Base-by-base conservation (phyloP, 2,888 invertebrate species). In the Maniola hyperantus region DNA sequence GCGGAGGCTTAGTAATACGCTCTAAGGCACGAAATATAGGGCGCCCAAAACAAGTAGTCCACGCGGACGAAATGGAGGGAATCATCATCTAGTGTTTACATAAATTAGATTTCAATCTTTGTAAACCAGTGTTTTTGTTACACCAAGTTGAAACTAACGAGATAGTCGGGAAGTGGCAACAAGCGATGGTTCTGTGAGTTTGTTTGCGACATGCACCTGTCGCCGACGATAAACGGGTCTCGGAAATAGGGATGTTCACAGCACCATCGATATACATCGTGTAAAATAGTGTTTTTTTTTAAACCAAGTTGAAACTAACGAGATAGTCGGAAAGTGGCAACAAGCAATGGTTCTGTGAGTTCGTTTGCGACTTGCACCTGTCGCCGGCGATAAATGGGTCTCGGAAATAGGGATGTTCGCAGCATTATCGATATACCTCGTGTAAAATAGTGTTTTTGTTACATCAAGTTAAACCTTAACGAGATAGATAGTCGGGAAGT, bases 151-250 rank as follows among this genome's bases (percentile, higher is more conserved):
- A 57, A 54, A 36, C 36, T 34, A 42, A 66, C 51, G 61, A 55
- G 61, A 62, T 33, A 48, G 39, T 34, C 55, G 48, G 61, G 48
- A 66, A 68, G 58, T 59, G 68, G 61, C 34, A 55, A 57, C 48
- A 48, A 48, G 64, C 67, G 58, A 62, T 51, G 42, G 39, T 6
- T 65, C 61, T 55, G 53, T 67, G 59, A 48, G 67, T 50, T 36
- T 54, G 64, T 62, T 60, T 64, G 64, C 58, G 51, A 62, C 66
- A 44, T 42, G 67, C 67, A 69, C 67, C 69, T 69, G 69, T 67
- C 61, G 61, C 34, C 54, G 39, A 20, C 64, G 69, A 66, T 67
- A 69, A 72, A 64, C 39, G 44, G 36, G 46, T 62, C 57, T 44
- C 54, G 42, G 48, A 46, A 39, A 51, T 46, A 63, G 68, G 48